Percentiles rank a stretch among this genome's conserved stretches.
These are phyloP conservation scores for Emberiza fucata DNA, from an alignment of 2,113 vertebrate genomes.

Conservation along the genomic window DNA sequence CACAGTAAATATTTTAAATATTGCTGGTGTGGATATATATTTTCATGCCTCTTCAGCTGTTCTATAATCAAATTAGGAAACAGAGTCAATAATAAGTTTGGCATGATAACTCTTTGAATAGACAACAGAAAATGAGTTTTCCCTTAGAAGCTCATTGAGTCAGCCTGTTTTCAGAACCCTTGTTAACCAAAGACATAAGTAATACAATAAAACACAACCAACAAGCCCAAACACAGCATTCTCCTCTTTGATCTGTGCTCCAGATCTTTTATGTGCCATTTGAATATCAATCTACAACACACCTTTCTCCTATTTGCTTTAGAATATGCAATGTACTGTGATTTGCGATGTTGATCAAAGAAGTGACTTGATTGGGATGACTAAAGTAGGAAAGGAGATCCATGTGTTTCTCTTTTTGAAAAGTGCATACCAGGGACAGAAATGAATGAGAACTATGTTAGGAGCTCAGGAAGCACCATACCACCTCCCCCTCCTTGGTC, in stretches of 20 bases:
- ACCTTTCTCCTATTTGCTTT: background rate
- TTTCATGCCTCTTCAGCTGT: background rate
- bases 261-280: background rate
- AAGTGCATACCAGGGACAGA: background rate
- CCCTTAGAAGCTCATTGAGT: background rate
- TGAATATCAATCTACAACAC: background rate
- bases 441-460: background rate
- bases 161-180: background rate
- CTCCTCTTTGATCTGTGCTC: constrained; percentile 7
- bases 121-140: background rate
- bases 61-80: background rate
- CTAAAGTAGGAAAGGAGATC: background rate
- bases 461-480: background rate
- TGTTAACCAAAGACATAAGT: background rate
- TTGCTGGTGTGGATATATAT: background rate
- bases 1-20: background rate
- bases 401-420: constrained; percentile 6
- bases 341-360: constrained; percentile 54
- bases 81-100: background rate
- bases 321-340: background rate
- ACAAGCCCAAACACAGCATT: background rate
- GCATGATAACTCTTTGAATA: background rate
- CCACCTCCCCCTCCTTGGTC: background rate
- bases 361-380: background rate
- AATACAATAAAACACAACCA: background rate